These are phyloP conservation scores for Cephus rjabovi DNA, from an alignment of 2,888 invertebrate species.

Conservation along the genomic window DNA sequence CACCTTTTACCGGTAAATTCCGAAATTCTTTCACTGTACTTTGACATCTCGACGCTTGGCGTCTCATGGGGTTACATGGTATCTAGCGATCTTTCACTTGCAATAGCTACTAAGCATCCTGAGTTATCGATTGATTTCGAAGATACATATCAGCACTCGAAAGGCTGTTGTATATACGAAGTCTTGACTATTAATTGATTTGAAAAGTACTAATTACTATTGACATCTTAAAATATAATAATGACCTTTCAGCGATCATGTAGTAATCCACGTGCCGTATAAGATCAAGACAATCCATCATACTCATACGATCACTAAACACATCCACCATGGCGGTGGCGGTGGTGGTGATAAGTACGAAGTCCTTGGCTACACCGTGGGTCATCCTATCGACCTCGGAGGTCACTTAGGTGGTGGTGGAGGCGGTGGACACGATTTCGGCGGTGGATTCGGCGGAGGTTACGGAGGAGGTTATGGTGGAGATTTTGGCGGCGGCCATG, in stretches of 20 bases:
- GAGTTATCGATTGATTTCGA: background rate
- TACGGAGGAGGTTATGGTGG: constrained; percentile 37
- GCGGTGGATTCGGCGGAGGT: constrained; percentile 36
- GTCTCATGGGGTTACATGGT: background rate
- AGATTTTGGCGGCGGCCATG: constrained; percentile 31
- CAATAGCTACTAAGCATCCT: background rate
- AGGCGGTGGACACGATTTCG: constrained; percentile 35
- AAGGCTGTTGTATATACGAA: background rate
- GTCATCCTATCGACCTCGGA: constrained; percentile 68
- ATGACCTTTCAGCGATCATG: constrained; percentile 71
- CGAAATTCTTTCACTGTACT: background rate
- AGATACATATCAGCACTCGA: background rate
- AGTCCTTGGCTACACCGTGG: constrained; percentile 77
- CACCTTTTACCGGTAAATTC: background rate
- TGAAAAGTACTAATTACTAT: background rate
- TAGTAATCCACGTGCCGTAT: constrained; percentile 83
- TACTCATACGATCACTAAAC: constrained; percentile 82
- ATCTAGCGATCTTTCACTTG: background rate
- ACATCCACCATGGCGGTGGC: constrained; percentile 74
- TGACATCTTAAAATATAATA: background rate
- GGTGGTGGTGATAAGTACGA: constrained; percentile 75
- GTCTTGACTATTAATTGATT: background rate
- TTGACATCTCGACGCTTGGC: background rate
- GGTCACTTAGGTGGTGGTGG: constrained; percentile 58
- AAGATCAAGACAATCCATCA: constrained; percentile 83